Conservation (phyloP, 2,888 invertebrate species). For the Phasia obesa region DNA sequence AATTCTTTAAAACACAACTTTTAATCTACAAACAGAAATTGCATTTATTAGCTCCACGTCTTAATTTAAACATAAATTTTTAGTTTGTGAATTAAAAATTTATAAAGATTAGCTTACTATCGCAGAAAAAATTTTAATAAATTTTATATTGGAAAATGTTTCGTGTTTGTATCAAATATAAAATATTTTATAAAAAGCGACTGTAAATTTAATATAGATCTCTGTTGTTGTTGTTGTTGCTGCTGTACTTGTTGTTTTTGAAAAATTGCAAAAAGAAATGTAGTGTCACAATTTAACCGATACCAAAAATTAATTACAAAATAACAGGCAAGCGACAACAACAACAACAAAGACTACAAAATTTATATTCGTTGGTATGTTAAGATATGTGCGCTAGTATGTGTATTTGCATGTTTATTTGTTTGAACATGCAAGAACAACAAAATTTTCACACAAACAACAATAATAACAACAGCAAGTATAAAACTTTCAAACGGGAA, state of each 20-base stretch:
- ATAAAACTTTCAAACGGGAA: constrained; percentile 40
- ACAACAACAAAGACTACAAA: constrained; percentile 6
- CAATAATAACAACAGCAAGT: constrained; percentile 31
- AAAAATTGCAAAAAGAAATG: constrained; percentile 53
- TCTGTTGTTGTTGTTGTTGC: constrained; percentile 34
- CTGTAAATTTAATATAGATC: background rate
- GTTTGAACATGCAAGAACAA: constrained; percentile 30
- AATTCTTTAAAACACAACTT: background rate
- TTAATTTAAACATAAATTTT: background rate
- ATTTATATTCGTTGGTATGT: background rate
- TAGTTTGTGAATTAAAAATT: constrained; percentile 5
- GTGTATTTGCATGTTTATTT: constrained; percentile 36
- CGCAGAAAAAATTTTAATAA: background rate
- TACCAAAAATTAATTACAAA: constrained; percentile 69
- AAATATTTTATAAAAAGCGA: constrained; percentile 34
- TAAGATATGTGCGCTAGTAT: background rate
- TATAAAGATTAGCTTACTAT: background rate
- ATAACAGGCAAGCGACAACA: constrained; percentile 65
- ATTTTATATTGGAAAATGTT: constrained; percentile 13
- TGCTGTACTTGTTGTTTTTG: constrained; percentile 17
- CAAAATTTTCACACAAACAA: constrained; percentile 34
- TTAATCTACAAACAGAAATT: background rate
- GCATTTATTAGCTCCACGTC: background rate
- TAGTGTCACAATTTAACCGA: constrained; percentile 67
- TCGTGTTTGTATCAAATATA: background rate